Base-by-base conservation (phyloP, 2,888 invertebrate species). In the Lingula anatina region DNA sequence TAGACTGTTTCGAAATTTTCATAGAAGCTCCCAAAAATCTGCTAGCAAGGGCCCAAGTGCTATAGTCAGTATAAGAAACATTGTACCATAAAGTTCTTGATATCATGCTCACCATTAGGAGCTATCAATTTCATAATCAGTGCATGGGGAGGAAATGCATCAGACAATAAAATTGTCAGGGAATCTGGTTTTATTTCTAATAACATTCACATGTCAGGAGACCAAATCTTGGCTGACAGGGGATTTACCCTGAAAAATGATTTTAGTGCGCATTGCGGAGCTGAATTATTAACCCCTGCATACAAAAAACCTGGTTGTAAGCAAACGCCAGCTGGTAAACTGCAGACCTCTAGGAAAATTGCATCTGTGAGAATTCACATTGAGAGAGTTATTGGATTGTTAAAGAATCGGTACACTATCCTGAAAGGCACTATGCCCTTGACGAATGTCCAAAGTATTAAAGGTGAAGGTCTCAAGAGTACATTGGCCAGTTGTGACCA, bases 161-260 rank as follows among this genome's bases (percentile, higher is more conserved):
- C 57, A 3, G 57, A 61, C 40, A 45, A 52, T 24, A 36, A 53
- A 20, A 51, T 60, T 48, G 55, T 54, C 5, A 21, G 54, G 9
- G 24, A 39, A 5, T 57, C 54, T 3, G 54, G 55, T 2, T 59
- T 53, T 39, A 50, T 60, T 25, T n/a, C 5, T 20, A 25, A 27
- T 2, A 46, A 46, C 7, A 51, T 47, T 12, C 57, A 57, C 43
- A 26, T 41, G 3, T 56, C 52, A 36, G 56, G 51, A 24, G 57
- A 59, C 46, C 54, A 57, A 36, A 53, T 60, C 35, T 39, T 60
- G 21, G 60, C 56, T 9, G 59, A 60, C 27, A 36, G 57, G n/a
- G 55, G 53, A 4, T 60, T 60, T 38, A 56, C 56, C 2, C 31
- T 60, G 2, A 27, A 56, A n/a, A 52, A 59, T 26, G 60, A 60